These are phyloP conservation scores for Galemys pyrenaicus DNA, from an alignment of 2,113 vertebrate genomes.

Conservation along the genomic window DNA sequence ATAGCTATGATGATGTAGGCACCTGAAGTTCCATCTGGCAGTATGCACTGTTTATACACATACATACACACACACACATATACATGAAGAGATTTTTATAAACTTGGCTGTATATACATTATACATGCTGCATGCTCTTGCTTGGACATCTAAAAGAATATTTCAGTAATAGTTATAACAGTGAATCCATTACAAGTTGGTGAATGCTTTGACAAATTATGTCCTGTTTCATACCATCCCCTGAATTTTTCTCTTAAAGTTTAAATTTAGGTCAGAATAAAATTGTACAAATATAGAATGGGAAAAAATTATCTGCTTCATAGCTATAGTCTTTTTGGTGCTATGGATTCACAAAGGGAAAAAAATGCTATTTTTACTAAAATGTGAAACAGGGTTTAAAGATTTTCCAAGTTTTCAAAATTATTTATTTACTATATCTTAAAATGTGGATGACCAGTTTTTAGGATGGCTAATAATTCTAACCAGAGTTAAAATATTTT, in stretches of 20 bases:
- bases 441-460: constrained; percentile 36
- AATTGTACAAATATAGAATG: constrained; percentile 3
- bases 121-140: background rate
- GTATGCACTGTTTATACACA: background rate
- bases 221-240: constrained; percentile 46
- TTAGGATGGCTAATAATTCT: background rate
- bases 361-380: constrained; percentile 42
- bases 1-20: constrained; percentile 73
- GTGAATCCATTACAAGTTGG: constrained; percentile 35
- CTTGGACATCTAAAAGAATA: constrained; percentile 13
- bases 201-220: constrained; percentile 71
- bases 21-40: constrained; percentile 77
- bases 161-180: constrained; percentile 21
- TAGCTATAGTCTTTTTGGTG: constrained; percentile 5
- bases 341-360: constrained; percentile 22
- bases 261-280: constrained; percentile 54
- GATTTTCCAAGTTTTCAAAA: constrained; percentile 40
- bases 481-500: background rate
- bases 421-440: constrained; percentile 28
- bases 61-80: background rate
- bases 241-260: constrained; percentile 53
- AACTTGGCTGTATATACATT: background rate
- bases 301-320: constrained; percentile 44
- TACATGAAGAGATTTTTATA: background rate
- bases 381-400: constrained; percentile 40